Evolutionary conservation across 2,888 invertebrate species (phyloP), one percentile per base, ranked within the genome.

Genomic region (Morpho deidamia): DNA sequence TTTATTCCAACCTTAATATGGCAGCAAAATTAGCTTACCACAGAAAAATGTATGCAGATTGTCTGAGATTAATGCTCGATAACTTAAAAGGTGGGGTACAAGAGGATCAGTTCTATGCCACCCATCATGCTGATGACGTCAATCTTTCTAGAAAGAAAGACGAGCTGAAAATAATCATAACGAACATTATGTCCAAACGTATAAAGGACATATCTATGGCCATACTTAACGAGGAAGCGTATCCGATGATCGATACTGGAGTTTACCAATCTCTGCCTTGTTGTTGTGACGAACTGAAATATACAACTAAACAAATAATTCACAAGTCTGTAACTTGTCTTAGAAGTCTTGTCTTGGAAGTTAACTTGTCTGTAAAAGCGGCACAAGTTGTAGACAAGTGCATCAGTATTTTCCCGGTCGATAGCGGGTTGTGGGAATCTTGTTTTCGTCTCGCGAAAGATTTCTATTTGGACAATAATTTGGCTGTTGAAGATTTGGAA

Each of bases 401-500:
- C 55, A 78, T 89, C 46, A 74, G 76, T 11, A 74, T 79, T 33
- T 88, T 89, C 51, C 88, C 89, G 0, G 73, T 85, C 1, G 78
- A 84, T 39, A 67, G 78, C 1, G 68, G 75, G 3, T 57, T 88
- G 8, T 89, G 89, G 89, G 87, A 88, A 55, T 70, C 71, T 3
- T 89, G 86, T 59, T 85, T 89, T 67, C 71, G 83, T 23, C 62
- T 76, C 0, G 74, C 87, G 0, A 88, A 84, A 59, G 74, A 86
- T 62, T 89, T 79, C 63, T 89, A 76, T 60, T 59, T 88, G 38
- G 77, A 83, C 8, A 86, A 89, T 59, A 65, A 79, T 58, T 67
- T 89, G 57, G 73, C 72, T 11, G 81, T 92, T 55, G 74, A 81
- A 8, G 87, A 85, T 50, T 74, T 93, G 57, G 93, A 93, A 71